Base-by-base conservation (phyloP, 2,113 vertebrate genomes). In the Brienomyrus longianalis region DNA sequence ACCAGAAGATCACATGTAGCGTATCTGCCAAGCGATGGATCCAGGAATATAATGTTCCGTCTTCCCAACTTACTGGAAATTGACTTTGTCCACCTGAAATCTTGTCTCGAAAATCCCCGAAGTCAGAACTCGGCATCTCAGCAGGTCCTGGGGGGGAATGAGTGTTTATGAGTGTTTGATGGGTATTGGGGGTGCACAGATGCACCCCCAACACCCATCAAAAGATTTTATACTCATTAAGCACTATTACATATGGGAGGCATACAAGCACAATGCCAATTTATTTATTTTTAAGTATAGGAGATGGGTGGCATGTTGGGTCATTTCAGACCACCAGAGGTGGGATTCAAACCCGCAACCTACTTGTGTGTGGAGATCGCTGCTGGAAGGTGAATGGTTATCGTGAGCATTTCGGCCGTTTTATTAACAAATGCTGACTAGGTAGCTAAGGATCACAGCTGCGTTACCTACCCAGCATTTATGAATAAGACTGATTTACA, bases 71-170 rank as follows among this genome's bases (percentile, higher is more conserved):
- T 86, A 96, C 96, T 96, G 96, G 93, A 96, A 96, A 94, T 96
- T 95, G 91, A 96, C 96, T 95, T 96, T 96, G 93, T 96, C 98
- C 95, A 99, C 98, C 94, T 99, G 98, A 96, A 99, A 99, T 95
- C 96, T 98, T 90, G 98, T 99, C 97, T 99, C 98, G 89, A 99
- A 99, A 96, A 99, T 99, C 94, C 98, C 98, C 91, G 98, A 99
- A 92, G 98, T 99, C 96, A 99, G 95, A 91, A 99, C 98, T 93
- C 98, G 96, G 97, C 98, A 99, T 96, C 98, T 97, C 92, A 99
- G 96, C 93, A 99, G 97, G 94, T 99, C 98, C 98, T 99, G 88
- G 91, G 86, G 0, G 52, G 89, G 4, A 15, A 21, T 80, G 19
- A 56, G 54, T 56, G 19, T 56, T 56, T 31, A 31, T 31, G 31